Conservation (phyloP, 2,113 vertebrate species). For the Phasianus colchicus region DNA sequence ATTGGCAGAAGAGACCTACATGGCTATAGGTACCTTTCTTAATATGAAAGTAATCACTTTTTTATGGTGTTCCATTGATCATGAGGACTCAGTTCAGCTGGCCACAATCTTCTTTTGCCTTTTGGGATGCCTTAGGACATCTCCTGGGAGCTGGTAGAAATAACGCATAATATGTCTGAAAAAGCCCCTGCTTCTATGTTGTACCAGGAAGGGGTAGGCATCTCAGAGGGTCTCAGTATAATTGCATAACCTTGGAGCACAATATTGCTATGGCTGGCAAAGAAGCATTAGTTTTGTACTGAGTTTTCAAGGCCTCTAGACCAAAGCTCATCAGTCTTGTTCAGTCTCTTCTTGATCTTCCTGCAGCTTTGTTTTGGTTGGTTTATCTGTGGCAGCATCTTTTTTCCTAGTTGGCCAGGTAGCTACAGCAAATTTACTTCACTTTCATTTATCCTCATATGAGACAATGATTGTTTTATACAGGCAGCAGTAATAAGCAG, state of each 20-base stretch:
- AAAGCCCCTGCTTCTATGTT: neutral
- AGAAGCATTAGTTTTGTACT: rapidly evolving
- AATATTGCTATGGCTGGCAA: neutral
- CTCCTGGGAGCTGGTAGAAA: rapidly evolving
- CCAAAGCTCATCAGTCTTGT: rapidly evolving
- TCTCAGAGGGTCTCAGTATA: neutral
- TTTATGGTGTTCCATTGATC: neutral
- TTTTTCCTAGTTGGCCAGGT: neutral
- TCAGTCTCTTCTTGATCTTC: neutral
- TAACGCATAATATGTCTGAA: rapidly evolving
- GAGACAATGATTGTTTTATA: neutral
- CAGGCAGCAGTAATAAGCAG: neutral
- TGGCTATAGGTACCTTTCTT: neutral
- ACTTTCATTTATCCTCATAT: neutral
- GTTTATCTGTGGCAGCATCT: neutral
- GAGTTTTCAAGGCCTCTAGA: neutral
- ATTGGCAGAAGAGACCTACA: neutral
- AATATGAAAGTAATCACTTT: neutral
- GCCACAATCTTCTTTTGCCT: neutral
- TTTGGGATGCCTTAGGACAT: neutral
- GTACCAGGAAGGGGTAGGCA: rapidly evolving
- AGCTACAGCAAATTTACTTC: neutral
- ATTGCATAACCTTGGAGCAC: neutral
- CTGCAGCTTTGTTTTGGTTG: neutral
- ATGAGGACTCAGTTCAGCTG: neutral